Evolutionary conservation across 1,140 invertebrate genomes (phyloP), one percentile per base, ranked within the genome.

Genomic region (Drosophila repletoides): DNA sequence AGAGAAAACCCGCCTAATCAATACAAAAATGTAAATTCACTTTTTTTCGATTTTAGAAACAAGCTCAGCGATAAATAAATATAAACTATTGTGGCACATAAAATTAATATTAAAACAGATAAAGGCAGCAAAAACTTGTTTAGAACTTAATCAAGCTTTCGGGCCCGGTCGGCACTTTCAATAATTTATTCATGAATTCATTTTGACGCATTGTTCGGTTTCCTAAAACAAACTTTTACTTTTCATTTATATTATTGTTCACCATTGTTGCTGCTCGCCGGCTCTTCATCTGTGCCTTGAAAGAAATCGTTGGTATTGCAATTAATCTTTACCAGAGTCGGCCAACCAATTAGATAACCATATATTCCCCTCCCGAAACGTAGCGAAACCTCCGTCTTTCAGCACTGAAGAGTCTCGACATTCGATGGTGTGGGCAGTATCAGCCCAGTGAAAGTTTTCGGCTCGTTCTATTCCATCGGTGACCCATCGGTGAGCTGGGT

Each of bases 131-230:
- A 24, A 79, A 83, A 83, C 77, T 65, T 52, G 77, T 83, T 84
- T 66, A 84, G 79, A 83, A 83, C 80, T 26, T 19, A 41, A 69
- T 24, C 48, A 22, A 51, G 19, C 24, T 43, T 28, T 40, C 24
- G 19, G 17, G 4, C 21, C 19, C 26, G 31, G 19, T 9, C 14
- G 10, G 14, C 17, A 48, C 31, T 56, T 15, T 33, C 49, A 61
- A 59, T 69, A 73, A 83, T 84, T 71, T 79, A 83, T 83, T 84
- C 77, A 84, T 84, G 69, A 63, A 52, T 79, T 73, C 60, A 69
- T 76, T 60, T 83, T 45, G 29, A 38, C 55, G 65, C 56, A 74
- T 83, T 83, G 77, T 83, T 71, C 52, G 60, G 49, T 31, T 51
- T 51, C 49, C 51, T 38, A 83, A 84, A 67, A 64, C 46, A 79